Conservation (phyloP, 2,888 invertebrate species). For the Orthosia gothica region DNA sequence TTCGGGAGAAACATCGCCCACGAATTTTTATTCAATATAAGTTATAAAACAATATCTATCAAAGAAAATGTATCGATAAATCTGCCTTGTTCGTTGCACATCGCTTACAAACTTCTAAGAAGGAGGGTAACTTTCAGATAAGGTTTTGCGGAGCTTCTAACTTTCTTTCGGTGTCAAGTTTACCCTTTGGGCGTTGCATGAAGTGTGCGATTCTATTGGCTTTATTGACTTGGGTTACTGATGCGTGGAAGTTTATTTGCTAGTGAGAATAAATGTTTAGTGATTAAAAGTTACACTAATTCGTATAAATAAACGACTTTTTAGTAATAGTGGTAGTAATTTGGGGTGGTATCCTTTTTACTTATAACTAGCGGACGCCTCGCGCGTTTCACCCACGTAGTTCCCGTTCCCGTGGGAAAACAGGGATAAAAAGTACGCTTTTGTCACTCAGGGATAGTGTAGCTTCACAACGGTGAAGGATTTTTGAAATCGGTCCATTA, state of each 20-base stretch:
- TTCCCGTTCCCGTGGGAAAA: no score
- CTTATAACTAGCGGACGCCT: no score
- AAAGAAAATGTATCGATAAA: constrained; percentile 55
- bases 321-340: no score
- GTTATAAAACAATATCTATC: constrained; percentile 52
- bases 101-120: constrained; percentile 44
- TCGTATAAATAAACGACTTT: no score
- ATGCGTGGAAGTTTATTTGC: neutral
- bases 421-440: no score
- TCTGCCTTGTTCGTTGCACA: constrained; percentile 36
- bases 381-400: no score
- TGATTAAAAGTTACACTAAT: no score
- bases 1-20: neutral
- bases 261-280: neutral
- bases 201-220: constrained; percentile 13
- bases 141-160: constrained; percentile 41
- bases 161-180: constrained; percentile 40
- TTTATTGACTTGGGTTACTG: constrained; percentile 27
- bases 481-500: no score
- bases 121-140: constrained; percentile 49
- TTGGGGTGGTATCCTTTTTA: neutral
- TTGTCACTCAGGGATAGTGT: no score
- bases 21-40: constrained; percentile 30
- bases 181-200: no score
- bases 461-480: no score